Conservation (phyloP, 1,140 invertebrate species). For the Pectinophora gossypiella region DNA sequence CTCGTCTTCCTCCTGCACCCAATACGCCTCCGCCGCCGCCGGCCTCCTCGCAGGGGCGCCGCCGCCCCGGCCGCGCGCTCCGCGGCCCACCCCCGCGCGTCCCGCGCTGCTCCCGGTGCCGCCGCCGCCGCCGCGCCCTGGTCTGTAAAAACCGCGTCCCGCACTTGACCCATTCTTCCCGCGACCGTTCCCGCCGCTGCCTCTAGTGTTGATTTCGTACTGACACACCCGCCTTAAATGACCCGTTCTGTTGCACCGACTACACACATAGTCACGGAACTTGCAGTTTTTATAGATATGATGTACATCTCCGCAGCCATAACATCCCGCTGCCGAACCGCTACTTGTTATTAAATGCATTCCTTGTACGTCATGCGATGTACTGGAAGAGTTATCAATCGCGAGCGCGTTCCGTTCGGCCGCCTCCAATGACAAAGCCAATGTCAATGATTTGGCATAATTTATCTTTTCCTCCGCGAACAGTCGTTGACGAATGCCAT, state of each 20-base stretch:
- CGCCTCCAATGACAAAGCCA: too few species aligned
- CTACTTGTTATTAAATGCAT: too few species aligned
- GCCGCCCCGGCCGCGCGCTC: background rate
- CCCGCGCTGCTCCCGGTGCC: background rate
- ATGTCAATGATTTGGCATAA: background rate
- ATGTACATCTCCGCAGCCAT: too few species aligned
- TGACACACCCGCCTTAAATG: background rate
- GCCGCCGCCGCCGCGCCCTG: too few species aligned
- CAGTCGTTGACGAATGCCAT: background rate
- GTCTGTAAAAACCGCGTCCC: too few species aligned
- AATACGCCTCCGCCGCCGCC: background rate
- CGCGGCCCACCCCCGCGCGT: too few species aligned
- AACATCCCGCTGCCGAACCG: too few species aligned
- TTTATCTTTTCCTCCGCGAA: constrained; percentile 1
- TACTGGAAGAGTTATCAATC: too few species aligned
- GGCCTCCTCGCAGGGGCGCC: background rate
- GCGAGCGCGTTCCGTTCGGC: background rate
- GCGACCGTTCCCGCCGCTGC: too few species aligned
- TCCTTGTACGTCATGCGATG: too few species aligned
- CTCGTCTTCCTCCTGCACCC: background rate
- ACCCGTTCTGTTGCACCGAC: background rate
- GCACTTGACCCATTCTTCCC: too few species aligned
- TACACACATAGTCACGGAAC: background rate
- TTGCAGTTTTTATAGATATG: background rate
- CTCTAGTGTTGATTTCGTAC: too few species aligned